Evolutionary conservation across 2,888 invertebrate species (phyloP), one percentile per base, ranked within the genome.

Genomic region (Cenopis cana): DNA sequence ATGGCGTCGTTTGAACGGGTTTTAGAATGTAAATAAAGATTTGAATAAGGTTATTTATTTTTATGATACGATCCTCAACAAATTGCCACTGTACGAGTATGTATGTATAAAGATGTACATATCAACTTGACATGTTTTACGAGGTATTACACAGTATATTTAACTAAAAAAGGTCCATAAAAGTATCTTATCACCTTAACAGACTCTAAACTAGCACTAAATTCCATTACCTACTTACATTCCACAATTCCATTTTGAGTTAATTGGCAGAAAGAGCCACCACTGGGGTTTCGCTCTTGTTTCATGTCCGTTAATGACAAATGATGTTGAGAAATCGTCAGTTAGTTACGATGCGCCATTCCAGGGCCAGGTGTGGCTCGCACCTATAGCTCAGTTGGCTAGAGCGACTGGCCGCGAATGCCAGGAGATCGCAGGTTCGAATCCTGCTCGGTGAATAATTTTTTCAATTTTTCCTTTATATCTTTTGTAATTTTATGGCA

Each of bases 21-120:
- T 68, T 74, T 67, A 65, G 49, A 69, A 74, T 59, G 66, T 71
- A 68, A 67, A 73, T 73, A 76, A 57, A 62, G 74, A 69, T 76
- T 75, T 76, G 74, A 77, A 76, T 69, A 73, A 76, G 75, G 73
- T 59, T 73, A 46, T 69, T 72, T 64, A 18, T 73, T 69, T 75
- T 74, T 67, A 64, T 69, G 46, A 69, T 68, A 66, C 46, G 20
- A 71, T 55, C 17, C 17, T 20, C n/a, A 10, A 38, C 50, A 11
- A 33, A 18, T 38, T 18, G 38, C 18, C 18, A 9, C 12, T 18
- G 24, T 24, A 24, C 24, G 24, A 24, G 24, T 24, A 24, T 3
- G 24, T 24, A 24, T 3, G 18, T 12, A 36, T 18, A 38, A 38
- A 20, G 41, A n/a, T 4, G n/a, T n/a, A 46, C 46, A 3, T 41